A percentile compares a stretch with the other conserved stretches of the same genome.
phyloP scores from a whole-genome alignment of 2,797 vertebrate genomes.

The Rousettus madagascariensis region DNA sequence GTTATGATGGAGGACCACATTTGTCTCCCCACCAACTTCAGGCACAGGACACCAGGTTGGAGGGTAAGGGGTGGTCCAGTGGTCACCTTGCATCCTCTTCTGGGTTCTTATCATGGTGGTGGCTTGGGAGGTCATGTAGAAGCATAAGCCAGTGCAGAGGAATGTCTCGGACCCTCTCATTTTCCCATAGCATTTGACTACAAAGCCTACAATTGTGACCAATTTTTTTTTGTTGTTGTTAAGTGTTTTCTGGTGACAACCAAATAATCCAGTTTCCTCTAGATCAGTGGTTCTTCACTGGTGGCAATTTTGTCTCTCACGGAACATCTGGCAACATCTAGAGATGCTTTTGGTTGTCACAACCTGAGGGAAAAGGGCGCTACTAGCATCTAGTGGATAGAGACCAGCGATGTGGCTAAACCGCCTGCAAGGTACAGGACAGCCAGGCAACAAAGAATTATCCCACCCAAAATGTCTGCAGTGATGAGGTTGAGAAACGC shows the following conservation, averaged over 20 bases:
- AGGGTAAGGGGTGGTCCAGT: not conserved
- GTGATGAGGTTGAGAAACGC: not conserved
- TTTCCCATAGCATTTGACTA: not conserved
- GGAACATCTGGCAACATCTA: not conserved
- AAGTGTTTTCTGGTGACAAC: not conserved
- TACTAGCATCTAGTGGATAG: not conserved
- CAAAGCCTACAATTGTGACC: not conserved
- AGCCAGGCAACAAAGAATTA: not conserved
- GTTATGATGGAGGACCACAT: not conserved
- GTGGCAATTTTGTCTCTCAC: not conserved
- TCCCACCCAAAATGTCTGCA: no score
- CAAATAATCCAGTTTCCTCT: not conserved
- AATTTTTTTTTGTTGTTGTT: not conserved
- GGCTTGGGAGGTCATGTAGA: not conserved
- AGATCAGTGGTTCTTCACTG: not conserved
- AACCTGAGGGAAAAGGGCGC: fast-evolving
- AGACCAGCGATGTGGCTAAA: not conserved
- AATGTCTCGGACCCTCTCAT: not conserved
- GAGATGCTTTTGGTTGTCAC: not conserved
- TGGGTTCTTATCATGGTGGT: not conserved
- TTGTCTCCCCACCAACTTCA: not conserved
- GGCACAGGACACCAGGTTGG: not conserved
- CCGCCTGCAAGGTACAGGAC: not conserved
- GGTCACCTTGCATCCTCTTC: not conserved
- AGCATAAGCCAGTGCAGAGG: not conserved